Evolutionary conservation across 2,113 vertebrate species (phyloP), one percentile per base, ranked within the genome.

Genomic region (Campylomormyrus numenius): DNA sequence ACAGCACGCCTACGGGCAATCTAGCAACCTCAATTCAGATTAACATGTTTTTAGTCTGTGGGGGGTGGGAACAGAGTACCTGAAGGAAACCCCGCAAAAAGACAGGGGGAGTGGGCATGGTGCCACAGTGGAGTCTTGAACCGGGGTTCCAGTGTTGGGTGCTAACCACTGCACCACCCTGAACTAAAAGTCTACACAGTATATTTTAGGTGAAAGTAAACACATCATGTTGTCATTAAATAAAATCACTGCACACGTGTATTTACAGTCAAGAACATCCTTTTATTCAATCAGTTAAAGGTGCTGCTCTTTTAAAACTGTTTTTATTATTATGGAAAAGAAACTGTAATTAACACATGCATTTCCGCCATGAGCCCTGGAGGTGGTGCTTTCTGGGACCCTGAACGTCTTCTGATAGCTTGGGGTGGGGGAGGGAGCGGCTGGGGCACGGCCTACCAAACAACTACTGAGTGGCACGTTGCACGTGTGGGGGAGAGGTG

Each of bases 341-440:
- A 96, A 97, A 96, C 95, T 95, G 95, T 96, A 96, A 96, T 96
- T 96, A 96, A 96, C 96, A 97, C 96, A 97, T 97, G 96, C 96
- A 97, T 96, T 96, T 96, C 74, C 95, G 96, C 96, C 96, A 94
- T 90, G 95, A 95, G 95, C 95, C 95, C 94, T 95, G 95, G 94
- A 94, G 92, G 93, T 93, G 84, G 84, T 92, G 92, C 92, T 93
- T 90, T 91, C 89, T 90, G 92, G 84, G 87, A 89, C 90, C 86
- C 58, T 89, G 56, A 91, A 74, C 88, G 83, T 86, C 88, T 90
- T 91, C 53, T 1, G 3, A 21, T n/a, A 49, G 58, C 89, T 39
- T 87, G 52, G 89, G 85, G 42, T 58, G 87, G 91, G 52, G 74
- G 48, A 45, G 31, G 80, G 85, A 31, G 80, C 84, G 84, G 90